Evolutionary conservation across 2,888 invertebrate species (phyloP), one percentile per base, ranked within the genome.

Genomic region (Dynastes maya): DNA sequence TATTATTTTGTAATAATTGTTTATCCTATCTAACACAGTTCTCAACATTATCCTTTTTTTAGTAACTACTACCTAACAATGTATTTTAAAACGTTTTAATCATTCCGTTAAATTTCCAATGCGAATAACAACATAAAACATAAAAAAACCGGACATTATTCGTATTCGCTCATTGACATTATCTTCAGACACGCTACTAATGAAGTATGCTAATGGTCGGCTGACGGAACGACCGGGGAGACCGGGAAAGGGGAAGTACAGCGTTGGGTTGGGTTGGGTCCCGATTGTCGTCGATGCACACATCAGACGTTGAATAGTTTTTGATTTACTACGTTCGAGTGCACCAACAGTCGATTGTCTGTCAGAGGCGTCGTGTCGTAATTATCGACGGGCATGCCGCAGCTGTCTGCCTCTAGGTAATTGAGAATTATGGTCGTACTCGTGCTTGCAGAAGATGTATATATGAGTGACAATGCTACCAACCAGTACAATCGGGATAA

Each of bases 251-350:
- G 29, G 63, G 27, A 27, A 63, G 5, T 37, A 37, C 63, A 29
- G 61, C 45, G 11, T 1, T 29, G 63, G 63, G 29, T 32, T 29
- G 63, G 37, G 22, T 40, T 16, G 40, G 45, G 40, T 45, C 37
- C 65, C 65, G 16, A 67, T 67, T 67, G 65, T 27, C 55, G 55
- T 58, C 45, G 55, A 27, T 58, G 55, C 22, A 58, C n/a, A 22
- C 22, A 45, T 67, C 45, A 67, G 65, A 67, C 45, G 45, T 67
- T 37, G 32, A 67, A 67, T 45, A 67, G 65, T 67, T 67, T 67
- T 67, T 67, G 65, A 67, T 67, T 67, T 67, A 67, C 16, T 40
- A 45, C 40, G 32, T n/a, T 32, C 63, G 27, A 63, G 29, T 29
- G 63, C 27, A 63, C 63, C 29, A 29, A 27, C 11, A 63, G 29